These are phyloP conservation scores for Notarius quadriscutis DNA, from an alignment of 2,113 vertebrate species.

Conservation along the genomic window DNA sequence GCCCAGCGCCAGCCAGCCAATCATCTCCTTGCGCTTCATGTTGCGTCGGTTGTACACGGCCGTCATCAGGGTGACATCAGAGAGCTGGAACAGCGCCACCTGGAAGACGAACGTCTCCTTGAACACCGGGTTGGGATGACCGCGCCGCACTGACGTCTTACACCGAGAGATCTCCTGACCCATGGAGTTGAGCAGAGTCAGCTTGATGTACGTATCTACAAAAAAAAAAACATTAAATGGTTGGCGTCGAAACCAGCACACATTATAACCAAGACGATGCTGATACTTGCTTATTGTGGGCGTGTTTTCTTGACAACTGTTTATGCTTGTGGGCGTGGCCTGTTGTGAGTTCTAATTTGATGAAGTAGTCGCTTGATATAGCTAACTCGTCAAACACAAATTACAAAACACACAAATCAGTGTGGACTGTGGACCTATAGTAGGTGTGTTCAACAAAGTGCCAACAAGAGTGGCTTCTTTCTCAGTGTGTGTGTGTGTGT, in stretches of 20 bases:
- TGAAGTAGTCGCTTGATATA: background rate
- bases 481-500: background rate
- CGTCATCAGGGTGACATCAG: conserved; percentile 90
- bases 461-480: background rate
- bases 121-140: conserved; percentile 93
- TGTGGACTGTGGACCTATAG: background rate
- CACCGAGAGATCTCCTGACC: conserved; percentile 94
- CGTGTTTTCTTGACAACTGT: background rate
- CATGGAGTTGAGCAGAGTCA: conserved; percentile 87
- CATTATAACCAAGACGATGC: background rate
- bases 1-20: conserved; percentile 93
- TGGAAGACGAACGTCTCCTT: conserved; percentile 98
- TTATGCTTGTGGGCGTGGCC: background rate
- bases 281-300: background rate
- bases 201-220: conserved; percentile 89
- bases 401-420: background rate
- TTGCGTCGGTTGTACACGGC: conserved; percentile 88
- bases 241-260: background rate
- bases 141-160: conserved; percentile 90
- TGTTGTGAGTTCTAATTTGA: background rate
- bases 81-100: conserved; percentile 95
- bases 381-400: background rate
- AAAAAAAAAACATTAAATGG: background rate
- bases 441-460: background rate
- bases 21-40: conserved; percentile 97